A percentile compares a stretch with the other conserved stretches of the same genome.
Evolutionary conservation across 1,140 invertebrate species (phyloP).

Genomic region (Cotesia vestalis): DNA sequence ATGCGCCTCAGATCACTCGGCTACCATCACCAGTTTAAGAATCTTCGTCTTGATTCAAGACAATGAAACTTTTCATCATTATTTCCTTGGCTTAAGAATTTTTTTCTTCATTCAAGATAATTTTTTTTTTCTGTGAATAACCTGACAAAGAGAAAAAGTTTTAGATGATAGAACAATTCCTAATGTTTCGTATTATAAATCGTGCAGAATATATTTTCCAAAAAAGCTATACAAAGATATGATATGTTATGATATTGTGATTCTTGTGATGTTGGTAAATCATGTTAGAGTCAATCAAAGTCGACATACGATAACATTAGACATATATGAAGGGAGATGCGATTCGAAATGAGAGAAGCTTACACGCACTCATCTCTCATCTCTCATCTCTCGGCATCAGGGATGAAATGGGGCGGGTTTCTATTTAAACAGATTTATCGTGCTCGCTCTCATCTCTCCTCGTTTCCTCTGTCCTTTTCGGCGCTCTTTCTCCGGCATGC

Average conservation of each 20-base stretch:
- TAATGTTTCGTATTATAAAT: no score
- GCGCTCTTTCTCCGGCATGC: not conserved
- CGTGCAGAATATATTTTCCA: no score
- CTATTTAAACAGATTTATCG: constrained; percentile 18
- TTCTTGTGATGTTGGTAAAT: constrained; percentile 5
- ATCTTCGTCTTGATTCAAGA: no score
- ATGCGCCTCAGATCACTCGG: no score
- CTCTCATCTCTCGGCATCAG: not conserved
- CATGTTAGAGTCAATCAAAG: constrained; percentile 13
- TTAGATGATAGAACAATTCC: no score
- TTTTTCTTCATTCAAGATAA: no score
- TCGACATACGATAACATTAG: not conserved
- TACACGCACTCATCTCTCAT: not conserved
- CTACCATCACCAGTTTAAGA: no score
- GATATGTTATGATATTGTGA: not conserved
- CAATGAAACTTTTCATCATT: no score
- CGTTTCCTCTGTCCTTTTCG: not conserved
- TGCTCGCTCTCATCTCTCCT: not conserved
- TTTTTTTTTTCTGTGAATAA: no score
- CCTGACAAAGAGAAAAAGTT: no score
- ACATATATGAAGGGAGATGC: not conserved
- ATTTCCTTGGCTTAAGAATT: no score
- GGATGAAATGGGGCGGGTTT: constrained; percentile 29
- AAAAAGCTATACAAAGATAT: not conserved
- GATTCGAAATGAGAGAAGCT: constrained; percentile 17